Percentiles rank a stretch among this genome's conserved stretches.
These are phyloP conservation scores for Paramormyrops kingsleyae DNA, from an alignment of 2,113 vertebrate genomes.

Conservation along the genomic window DNA sequence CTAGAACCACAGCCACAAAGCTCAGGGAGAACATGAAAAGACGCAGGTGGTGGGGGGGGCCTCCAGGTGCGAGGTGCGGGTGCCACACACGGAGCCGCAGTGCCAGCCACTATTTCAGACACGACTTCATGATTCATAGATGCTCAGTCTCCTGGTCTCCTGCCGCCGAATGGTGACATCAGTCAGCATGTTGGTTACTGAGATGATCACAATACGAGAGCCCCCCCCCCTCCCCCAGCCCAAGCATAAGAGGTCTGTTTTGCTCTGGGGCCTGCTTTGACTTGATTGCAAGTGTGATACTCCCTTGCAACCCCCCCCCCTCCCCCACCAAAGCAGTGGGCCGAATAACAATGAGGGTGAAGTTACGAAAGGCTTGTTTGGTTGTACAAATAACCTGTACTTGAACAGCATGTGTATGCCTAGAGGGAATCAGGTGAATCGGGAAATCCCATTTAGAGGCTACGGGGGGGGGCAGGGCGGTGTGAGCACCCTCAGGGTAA, in stretches of 20 bases:
- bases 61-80: neutral
- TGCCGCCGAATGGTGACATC: neutral
- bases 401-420: neutral
- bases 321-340: neutral
- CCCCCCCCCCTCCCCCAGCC: neutral
- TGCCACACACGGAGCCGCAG: neutral
- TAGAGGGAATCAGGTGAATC: constrained; percentile 39
- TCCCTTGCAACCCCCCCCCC: neutral
- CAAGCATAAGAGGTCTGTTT: neutral
- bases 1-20: too few relatives aligned
- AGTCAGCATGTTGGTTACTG: neutral
- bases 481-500: constrained; percentile 33
- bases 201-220: neutral
- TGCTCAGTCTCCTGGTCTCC: neutral
- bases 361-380: neutral
- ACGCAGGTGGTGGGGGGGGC: too few relatives aligned
- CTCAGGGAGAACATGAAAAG: too few relatives aligned
- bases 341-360: neutral
- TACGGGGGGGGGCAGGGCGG: neutral
- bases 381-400: neutral
- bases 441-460: constrained; percentile 47
- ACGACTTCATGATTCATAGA: neutral
- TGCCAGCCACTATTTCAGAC: neutral
- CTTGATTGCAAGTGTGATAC: neutral
- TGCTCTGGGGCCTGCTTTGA: neutral